Conservation (phyloP, 2,888 invertebrate genomes). For the Agonopterix alstromeriana region DNA sequence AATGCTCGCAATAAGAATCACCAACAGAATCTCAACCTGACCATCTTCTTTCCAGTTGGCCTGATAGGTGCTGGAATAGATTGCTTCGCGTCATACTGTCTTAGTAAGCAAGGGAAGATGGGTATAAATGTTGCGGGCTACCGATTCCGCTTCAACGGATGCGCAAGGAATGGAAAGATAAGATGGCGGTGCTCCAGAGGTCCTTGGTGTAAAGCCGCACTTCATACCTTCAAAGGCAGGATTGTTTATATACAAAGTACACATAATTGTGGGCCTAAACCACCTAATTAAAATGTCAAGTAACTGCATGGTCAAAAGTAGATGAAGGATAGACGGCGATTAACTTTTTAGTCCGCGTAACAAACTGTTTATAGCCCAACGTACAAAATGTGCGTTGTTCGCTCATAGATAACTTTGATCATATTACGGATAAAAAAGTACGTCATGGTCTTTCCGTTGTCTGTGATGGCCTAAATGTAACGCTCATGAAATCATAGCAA, state of each 20-base stretch:
- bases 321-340: too few species aligned
- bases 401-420: too few species aligned
- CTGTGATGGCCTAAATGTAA: too few species aligned
- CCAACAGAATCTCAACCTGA: background rate
- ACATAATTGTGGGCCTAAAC: constrained; percentile 66
- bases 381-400: too few species aligned
- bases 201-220: constrained; percentile 68
- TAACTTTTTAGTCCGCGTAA: too few species aligned
- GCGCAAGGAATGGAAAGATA: constrained; percentile 65
- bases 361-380: too few species aligned
- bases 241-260: constrained; percentile 66
- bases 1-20: too few species aligned
- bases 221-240: constrained; percentile 62
- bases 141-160: constrained; percentile 65
- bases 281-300: constrained; percentile 23
- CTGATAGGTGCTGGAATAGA: constrained; percentile 58
- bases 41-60: constrained; percentile 39
- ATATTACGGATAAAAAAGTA: too few species aligned
- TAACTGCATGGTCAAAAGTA: too few species aligned
- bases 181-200: constrained; percentile 68
- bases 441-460: too few species aligned
- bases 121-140: constrained; percentile 68
- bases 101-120: constrained; percentile 72
- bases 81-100: constrained; percentile 65
- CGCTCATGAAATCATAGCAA: too few species aligned